These are phyloP conservation scores for Corydoras maculifer DNA, from an alignment of 2,113 vertebrate genomes.

Conservation along the genomic window DNA sequence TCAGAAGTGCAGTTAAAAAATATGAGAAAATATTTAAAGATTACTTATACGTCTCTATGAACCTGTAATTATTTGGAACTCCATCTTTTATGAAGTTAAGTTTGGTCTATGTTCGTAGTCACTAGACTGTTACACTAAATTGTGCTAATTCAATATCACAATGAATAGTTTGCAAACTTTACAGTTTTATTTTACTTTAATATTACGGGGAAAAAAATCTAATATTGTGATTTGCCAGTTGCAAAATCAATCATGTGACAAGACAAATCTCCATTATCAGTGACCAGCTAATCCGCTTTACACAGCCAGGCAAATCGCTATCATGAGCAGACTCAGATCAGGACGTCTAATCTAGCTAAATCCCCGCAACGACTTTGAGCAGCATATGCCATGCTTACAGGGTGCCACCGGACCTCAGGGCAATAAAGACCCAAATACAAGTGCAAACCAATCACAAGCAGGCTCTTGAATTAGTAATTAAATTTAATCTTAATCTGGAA, in stretches of 20 bases:
- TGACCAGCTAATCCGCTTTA: conserved; percentile 32
- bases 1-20: too few species aligned
- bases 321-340: conserved; percentile 14
- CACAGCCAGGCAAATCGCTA: conserved; percentile 18
- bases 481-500: too few species aligned
- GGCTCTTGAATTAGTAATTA: not conserved
- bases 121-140: too few species aligned
- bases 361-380: conserved; percentile 31
- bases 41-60: too few species aligned
- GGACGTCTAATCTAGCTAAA: conserved; percentile 35
- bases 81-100: too few species aligned
- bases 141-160: too few species aligned
- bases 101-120: too few species aligned
- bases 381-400: conserved; percentile 27
- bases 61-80: too few species aligned
- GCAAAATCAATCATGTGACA: not conserved
- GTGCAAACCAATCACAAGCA: not conserved
- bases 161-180: too few species aligned
- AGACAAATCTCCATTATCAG: conserved; percentile 14
- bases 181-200: not conserved
- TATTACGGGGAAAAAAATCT: not conserved
- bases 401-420: conserved; percentile 11
- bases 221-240: not conserved
- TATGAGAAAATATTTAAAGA: too few species aligned
- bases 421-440: conserved; percentile 1